Evolutionary conservation across 2,888 invertebrate species (phyloP), one percentile per base, ranked within the genome.

Genomic region (Dynastes maya): DNA sequence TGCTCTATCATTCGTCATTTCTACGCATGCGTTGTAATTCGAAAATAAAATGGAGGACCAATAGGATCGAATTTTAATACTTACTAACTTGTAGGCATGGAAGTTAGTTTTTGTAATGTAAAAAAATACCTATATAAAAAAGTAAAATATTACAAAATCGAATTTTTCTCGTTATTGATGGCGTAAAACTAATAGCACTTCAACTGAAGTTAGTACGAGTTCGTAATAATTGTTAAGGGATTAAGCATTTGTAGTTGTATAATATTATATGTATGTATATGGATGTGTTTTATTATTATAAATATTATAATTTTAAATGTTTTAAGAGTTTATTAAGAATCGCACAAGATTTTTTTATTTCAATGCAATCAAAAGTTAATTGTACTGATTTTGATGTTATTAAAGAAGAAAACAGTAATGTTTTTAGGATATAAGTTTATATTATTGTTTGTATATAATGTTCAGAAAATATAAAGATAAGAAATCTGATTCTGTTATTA

Each of bases 371-470:
- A 68, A 68, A 49, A 45, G 27, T 37, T 22, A 45, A 68, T 27
- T 29, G 53, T 51, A 68, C 68, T 68, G 68, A 51, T 51, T 53
- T 68, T 29, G 32, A 63, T 63, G 37, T 63, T 63, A 32, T 63
- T 63, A 27, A 32, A 29, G 61, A 32, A 45, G 22, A 32, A 32
- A 29, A 29, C 49, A 13, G 27, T 49, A 49, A 68, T 51, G 2
- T 13, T 68, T 68, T 51, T 51, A 68, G 22, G 3, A 29, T 51
- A 27, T 68, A 68, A 68, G 29, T 68, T 51, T 68, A 29, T 68
- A 68, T 68, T 68, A 67, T 68, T 68, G 68, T 68, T 68, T 63
- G 51, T 68, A 68, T 51, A 51, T 68, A 68, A 27, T 68, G 68
- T 68, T 68, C 29, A 51, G 49, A 51, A 68, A 68, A 68, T 68